These are phyloP conservation scores for Cardinalis cardinalis DNA, from an alignment of 2,113 vertebrate genomes.

Conservation along the genomic window DNA sequence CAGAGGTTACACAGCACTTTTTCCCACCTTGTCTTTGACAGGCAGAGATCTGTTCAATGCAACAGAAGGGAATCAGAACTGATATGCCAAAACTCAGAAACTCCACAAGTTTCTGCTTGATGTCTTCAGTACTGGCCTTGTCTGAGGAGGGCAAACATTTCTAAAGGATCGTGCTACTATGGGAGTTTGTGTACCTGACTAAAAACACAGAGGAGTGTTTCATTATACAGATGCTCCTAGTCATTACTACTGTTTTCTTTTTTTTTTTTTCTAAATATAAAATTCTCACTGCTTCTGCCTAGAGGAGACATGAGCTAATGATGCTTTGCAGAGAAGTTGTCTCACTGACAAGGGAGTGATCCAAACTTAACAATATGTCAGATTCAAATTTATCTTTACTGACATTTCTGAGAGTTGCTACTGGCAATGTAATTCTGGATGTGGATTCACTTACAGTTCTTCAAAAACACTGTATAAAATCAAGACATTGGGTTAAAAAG, in stretches of 20 bases:
- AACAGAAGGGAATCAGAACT: neutral
- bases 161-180: neutral
- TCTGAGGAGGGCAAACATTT: neutral
- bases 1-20: neutral
- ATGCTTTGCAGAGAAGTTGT: constrained; percentile 13
- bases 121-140: neutral
- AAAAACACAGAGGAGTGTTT: neutral
- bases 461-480: constrained; percentile 9
- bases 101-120: neutral
- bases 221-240: neutral
- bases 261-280: neutral
- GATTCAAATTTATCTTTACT: constrained; percentile 33
- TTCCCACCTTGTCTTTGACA: neutral
- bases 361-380: constrained; percentile 30
- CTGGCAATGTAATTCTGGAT: constrained; percentile 11
- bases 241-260: neutral
- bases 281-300: neutral
- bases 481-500: neutral
- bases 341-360: neutral
- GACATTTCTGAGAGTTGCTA: neutral
- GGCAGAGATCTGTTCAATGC: neutral
- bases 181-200: neutral
- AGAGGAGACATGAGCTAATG: constrained; percentile 20
- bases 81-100: neutral
- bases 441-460: neutral